phyloP scores from a whole-genome alignment of 2,888 invertebrate species.

The Brachyopa scutellaris region DNA sequence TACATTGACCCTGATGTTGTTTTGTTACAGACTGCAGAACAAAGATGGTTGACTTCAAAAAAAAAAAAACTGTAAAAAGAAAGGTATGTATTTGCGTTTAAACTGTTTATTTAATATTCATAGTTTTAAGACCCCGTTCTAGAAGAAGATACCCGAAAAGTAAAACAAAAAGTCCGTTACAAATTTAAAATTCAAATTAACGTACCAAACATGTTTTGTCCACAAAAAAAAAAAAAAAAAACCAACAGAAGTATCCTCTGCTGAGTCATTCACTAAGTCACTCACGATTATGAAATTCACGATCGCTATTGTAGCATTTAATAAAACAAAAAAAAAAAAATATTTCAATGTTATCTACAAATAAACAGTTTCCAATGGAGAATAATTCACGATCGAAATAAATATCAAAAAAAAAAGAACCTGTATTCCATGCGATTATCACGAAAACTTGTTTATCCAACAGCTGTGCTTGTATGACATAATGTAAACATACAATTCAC shows the following conservation, averaged over 20 bases:
- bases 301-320: constrained; percentile 25
- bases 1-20: too few relatives aligned
- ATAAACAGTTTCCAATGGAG: too few relatives aligned
- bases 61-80: too few relatives aligned
- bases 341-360: too few relatives aligned
- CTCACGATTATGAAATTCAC: constrained; percentile 27
- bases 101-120: too few relatives aligned
- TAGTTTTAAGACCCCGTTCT: too few relatives aligned
- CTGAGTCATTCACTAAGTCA: constrained; percentile 32
- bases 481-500: constrained; percentile 55
- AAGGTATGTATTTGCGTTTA: too few relatives aligned
- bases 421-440: constrained; percentile 8
- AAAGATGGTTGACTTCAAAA: too few relatives aligned
- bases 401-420: too few relatives aligned
- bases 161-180: not conserved
- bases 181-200: constrained; percentile 14
- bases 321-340: too few relatives aligned
- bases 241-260: not conserved
- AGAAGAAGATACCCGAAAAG: too few relatives aligned
- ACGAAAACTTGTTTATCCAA: constrained; percentile 65
- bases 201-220: constrained; percentile 50
- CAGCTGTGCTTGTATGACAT: constrained; percentile 66
- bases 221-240: constrained; percentile 1
- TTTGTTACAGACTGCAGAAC: too few relatives aligned
- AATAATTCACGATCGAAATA: constrained; percentile 57